Conservation (phyloP, 2,797 vertebrate genomes). For the Ctenopoma multispine region DNA sequence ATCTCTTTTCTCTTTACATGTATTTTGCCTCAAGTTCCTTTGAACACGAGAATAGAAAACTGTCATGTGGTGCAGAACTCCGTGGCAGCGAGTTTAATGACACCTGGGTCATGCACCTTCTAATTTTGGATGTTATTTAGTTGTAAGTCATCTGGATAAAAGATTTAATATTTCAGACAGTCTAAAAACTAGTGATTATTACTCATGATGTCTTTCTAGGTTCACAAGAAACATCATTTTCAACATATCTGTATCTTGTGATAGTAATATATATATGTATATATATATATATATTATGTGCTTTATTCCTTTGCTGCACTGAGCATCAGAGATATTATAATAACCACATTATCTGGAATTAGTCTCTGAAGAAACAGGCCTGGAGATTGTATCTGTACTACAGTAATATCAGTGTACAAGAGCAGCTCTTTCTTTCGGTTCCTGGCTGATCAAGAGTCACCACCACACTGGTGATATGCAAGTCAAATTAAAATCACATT, state of each 20-base stretch:
- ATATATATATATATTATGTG: not conserved
- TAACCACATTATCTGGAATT: constrained; percentile 11
- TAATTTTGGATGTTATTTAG: too few relatives aligned
- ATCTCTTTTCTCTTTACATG: not conserved
- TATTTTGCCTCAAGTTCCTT: not conserved
- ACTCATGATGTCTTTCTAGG: not conserved
- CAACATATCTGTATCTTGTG: too few relatives aligned
- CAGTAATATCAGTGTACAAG: not conserved
- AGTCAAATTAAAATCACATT: constrained; percentile 40
- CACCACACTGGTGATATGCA: constrained; percentile 10
- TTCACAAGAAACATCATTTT: not conserved
- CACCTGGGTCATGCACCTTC: not conserved
- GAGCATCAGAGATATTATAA: constrained; percentile 10
- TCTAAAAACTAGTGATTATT: too few relatives aligned
- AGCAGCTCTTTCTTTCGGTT: constrained; percentile 8
- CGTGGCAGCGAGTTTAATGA: not conserved
- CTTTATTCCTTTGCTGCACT: not conserved
- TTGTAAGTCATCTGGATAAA: not conserved
- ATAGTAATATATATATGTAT: too few relatives aligned
- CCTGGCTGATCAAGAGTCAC: constrained; percentile 19
- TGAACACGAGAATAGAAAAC: not conserved
- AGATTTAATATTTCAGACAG: not conserved
- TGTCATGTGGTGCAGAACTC: not conserved
- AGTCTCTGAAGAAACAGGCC: constrained; percentile 8
- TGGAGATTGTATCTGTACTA: constrained; percentile 6